phyloP scores from a whole-genome alignment of 2,113 vertebrate species.

The Rattus rattus region DNA sequence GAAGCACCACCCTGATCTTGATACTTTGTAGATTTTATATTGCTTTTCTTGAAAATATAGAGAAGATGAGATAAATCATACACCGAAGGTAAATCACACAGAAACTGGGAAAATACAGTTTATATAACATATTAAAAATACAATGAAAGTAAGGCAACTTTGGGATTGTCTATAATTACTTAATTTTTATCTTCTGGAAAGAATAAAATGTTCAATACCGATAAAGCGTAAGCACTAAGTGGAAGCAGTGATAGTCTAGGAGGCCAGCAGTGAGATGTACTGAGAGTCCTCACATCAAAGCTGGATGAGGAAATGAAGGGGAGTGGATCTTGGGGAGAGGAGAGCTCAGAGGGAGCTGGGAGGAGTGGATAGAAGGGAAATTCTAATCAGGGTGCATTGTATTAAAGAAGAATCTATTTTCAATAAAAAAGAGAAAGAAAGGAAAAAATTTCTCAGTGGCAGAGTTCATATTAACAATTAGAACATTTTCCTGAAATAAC shows the following conservation, averaged over 20 bases:
- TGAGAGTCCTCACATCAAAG: not conserved
- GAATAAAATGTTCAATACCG: slow-evolving; percentile 5
- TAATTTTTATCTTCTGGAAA: slow-evolving; percentile 25
- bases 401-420: not conserved
- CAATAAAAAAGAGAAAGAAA: not conserved
- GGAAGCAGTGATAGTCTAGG: not conserved
- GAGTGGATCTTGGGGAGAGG: not conserved
- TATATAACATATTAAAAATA: not conserved
- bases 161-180: not conserved
- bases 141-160: not conserved
- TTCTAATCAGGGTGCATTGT: not conserved
- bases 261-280: not conserved
- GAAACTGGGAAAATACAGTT: slow-evolving; percentile 1
- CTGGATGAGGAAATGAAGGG: not conserved
- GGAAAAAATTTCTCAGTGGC: not conserved
- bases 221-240: not conserved
- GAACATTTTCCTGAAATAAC: not conserved
- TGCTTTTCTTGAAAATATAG: not conserved
- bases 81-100: not conserved
- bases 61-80: not conserved
- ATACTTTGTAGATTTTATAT: not conserved
- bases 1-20: not conserved
- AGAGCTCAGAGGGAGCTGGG: too few species aligned
- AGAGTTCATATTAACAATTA: not conserved
- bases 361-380: not conserved